phyloP scores from a whole-genome alignment of 2,888 invertebrate species.

The Ichneumoninae sp. region DNA sequence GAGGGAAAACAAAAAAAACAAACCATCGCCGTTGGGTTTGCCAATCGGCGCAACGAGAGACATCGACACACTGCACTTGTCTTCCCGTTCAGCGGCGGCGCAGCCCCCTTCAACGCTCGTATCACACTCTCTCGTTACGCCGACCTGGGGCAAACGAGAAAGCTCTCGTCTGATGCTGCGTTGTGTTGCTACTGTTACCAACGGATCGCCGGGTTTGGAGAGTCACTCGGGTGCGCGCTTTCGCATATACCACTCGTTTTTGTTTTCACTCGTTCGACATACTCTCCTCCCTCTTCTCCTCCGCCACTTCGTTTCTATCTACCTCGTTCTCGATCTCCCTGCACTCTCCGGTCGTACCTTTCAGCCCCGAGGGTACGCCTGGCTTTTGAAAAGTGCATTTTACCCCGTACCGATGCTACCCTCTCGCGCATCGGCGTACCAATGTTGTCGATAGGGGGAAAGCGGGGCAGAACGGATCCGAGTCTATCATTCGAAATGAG shows the following conservation, averaged over 20 bases:
- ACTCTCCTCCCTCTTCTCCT: background rate
- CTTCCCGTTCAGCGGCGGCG: background rate
- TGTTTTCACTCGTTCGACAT: constrained; percentile 54
- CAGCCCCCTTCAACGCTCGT: constrained; percentile 11
- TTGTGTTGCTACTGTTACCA: constrained; percentile 46
- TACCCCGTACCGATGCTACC: constrained; percentile 22
- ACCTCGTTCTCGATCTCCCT: background rate
- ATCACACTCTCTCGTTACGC: constrained; percentile 46
- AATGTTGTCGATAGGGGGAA: too few species aligned
- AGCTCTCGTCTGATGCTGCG: constrained; percentile 28
- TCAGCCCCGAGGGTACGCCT: constrained; percentile 40
- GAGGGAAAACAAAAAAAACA: constrained; percentile 6
- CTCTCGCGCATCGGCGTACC: background rate
- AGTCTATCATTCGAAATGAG: background rate
- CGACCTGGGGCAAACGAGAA: constrained; percentile 50
- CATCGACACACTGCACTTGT: constrained; percentile 32
- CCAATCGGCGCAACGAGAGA: constrained; percentile 53
- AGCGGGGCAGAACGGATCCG: too few species aligned
- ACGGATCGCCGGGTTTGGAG: constrained; percentile 57
- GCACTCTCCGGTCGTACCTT: constrained; percentile 21
- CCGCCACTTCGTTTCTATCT: constrained; percentile 55
- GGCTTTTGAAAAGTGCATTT: constrained; percentile 61
- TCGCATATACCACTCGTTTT: constrained; percentile 56
- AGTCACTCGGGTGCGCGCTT: constrained; percentile 55
- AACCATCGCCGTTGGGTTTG: constrained; percentile 38